phyloP scores from a whole-genome alignment of 2,888 invertebrate species.

The Orthonevra nobilis region DNA sequence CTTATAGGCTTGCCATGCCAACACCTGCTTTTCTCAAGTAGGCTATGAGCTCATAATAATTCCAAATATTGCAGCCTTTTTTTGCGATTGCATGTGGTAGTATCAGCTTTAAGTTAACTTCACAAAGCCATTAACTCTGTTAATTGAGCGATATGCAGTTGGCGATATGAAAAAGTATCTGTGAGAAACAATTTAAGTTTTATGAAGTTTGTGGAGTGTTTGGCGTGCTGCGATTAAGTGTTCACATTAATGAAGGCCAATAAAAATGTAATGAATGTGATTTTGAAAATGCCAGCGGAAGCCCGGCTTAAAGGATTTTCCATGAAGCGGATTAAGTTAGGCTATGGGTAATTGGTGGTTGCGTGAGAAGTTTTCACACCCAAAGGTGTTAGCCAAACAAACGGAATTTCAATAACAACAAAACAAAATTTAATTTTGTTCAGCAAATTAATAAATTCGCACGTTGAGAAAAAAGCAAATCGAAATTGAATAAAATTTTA shows the following conservation, averaged over 20 bases:
- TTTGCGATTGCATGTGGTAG: background rate
- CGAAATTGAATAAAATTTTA: no score
- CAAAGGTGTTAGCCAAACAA: no score
- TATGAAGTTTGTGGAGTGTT: slow-evolving; percentile 56
- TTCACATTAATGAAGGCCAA: slow-evolving; percentile 23
- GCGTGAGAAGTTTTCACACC: no score
- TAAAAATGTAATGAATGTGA: slow-evolving; percentile 28
- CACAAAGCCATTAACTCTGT: slow-evolving; percentile 59
- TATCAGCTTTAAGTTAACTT: no score
- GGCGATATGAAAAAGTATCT: slow-evolving; percentile 48
- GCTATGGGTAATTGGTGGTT: no score
- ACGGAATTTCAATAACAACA: no score
- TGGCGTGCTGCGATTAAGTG: slow-evolving; percentile 41
- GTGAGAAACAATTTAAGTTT: slow-evolving; percentile 46
- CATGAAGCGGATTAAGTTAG: no score
- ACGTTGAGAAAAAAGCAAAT: no score
- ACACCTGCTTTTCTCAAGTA: slow-evolving; percentile 42
- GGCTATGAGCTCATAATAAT: slow-evolving; percentile 63
- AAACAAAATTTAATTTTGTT: no score
- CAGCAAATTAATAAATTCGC: no score
- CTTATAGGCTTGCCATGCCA: background rate
- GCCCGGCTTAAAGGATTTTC: no score
- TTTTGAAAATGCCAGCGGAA: slow-evolving; percentile 10
- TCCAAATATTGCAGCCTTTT: slow-evolving; percentile 21
- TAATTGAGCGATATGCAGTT: slow-evolving; percentile 62